Percentiles rank a stretch among this genome's conserved stretches.
Evolutionary conservation across 1,140 invertebrate genomes (phyloP).

Genomic region (Hydropsyche tenuis): DNA sequence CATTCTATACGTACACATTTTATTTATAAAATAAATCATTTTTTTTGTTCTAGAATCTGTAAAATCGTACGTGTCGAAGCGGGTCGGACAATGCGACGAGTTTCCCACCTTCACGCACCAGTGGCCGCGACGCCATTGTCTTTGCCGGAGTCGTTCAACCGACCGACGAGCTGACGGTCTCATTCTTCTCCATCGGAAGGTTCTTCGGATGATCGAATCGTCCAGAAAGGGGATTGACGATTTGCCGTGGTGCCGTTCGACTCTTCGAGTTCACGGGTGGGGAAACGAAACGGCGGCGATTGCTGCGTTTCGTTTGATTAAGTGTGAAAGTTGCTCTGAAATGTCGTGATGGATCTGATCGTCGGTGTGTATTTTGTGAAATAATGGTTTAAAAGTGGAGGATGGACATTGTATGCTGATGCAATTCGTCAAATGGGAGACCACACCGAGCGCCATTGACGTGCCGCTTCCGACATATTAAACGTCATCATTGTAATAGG

Average conservation of each 20-base stretch:
- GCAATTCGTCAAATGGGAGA: too few relatives aligned
- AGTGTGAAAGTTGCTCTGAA: too few relatives aligned
- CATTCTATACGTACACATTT: background rate
- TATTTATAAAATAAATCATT: background rate
- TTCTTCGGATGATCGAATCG: conserved; percentile 5
- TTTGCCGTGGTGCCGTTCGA: conserved; percentile 17
- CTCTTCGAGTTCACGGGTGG: background rate
- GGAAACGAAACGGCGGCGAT: too few relatives aligned
- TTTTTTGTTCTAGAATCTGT: background rate
- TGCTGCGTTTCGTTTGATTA: too few relatives aligned
- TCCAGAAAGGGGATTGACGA: conserved; percentile 10
- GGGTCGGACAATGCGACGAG: conserved; percentile 40
- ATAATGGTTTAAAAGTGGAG: too few relatives aligned
- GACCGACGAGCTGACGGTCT: conserved; percentile 10
- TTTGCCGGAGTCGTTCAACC: conserved; percentile 29
- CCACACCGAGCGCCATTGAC: too few relatives aligned
- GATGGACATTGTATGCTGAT: too few relatives aligned
- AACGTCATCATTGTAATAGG: too few relatives aligned
- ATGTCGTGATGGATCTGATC: too few relatives aligned
- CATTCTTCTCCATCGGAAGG: background rate
- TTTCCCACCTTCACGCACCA: conserved; percentile 44
- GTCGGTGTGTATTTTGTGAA: too few relatives aligned
- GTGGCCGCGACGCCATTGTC: conserved; percentile 42
- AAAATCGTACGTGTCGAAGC: conserved; percentile 25
- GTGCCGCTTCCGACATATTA: too few relatives aligned